A percentile compares a stretch with the other conserved stretches of the same genome.
Evolutionary conservation across 2,888 invertebrate species (phyloP).

Genomic region (Nephrocerus scutellatus): DNA sequence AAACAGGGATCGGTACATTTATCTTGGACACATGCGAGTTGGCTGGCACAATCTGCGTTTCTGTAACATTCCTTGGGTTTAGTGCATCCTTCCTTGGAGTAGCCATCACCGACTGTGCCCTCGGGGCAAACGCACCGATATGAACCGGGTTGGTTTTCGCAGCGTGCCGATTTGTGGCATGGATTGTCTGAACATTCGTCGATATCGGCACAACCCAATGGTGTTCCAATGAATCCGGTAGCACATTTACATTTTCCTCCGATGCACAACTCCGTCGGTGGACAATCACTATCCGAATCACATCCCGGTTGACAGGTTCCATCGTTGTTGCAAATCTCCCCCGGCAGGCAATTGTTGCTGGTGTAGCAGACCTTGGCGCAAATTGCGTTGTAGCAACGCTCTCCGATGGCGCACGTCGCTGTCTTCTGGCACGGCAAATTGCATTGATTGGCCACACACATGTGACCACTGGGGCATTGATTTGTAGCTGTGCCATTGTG

Average conservation of each 20-base stretch:
- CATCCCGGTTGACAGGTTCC: conserved; percentile 81
- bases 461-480: conserved; percentile 69
- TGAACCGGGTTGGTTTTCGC: conserved; percentile 72
- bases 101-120: conserved; percentile 70
- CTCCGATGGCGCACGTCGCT: conserved; percentile 72
- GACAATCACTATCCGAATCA: conserved; percentile 72
- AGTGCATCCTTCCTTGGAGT: conserved; percentile 66
- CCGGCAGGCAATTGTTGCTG: conserved; percentile 82
- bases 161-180: conserved; percentile 73
- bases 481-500: conserved; percentile 52
- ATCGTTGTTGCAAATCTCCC: conserved; percentile 73
- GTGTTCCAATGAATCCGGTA: conserved; percentile 65
- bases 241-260: conserved; percentile 69
- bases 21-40: conserved; percentile 65
- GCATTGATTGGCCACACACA: conserved; percentile 72
- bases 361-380: conserved; percentile 83
- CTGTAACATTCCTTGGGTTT: conserved; percentile 68
- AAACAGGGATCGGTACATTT: conserved; percentile 79
- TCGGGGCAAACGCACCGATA: conserved; percentile 73
- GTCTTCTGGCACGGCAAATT: conserved; percentile 70
- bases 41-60: conserved; percentile 68
- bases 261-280: conserved; percentile 68
- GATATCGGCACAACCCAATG: conserved; percentile 71
- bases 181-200: conserved; percentile 72
- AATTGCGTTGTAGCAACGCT: conserved; percentile 69